These are phyloP conservation scores for Argynnis bischoffii DNA, from an alignment of 2,888 invertebrate genomes.

Conservation along the genomic window DNA sequence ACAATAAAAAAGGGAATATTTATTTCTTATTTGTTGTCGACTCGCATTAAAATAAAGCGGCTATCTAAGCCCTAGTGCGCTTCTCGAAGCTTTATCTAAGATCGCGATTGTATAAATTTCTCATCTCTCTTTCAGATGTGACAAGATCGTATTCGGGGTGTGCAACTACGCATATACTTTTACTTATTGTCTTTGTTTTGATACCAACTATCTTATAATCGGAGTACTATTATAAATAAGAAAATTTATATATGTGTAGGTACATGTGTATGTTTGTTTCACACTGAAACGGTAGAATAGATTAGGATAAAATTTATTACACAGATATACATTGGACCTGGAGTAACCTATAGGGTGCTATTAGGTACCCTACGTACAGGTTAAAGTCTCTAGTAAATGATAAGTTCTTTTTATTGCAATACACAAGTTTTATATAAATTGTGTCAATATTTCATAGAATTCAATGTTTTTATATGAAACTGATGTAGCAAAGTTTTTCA, in stretches of 20 bases:
- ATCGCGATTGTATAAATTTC: conserved; percentile 79
- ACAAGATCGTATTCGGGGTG: conserved; percentile 47
- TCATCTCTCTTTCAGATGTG: conserved; percentile 56
- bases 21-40: conserved; percentile 81
- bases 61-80: conserved; percentile 77
- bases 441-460: too few relatives aligned
- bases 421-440: too few relatives aligned
- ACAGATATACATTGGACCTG: too few relatives aligned
- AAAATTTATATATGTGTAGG: too few relatives aligned
- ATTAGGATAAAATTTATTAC: too few relatives aligned
- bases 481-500: conserved; percentile 3
- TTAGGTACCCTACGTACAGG: too few relatives aligned
- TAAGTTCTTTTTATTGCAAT: too few relatives aligned
- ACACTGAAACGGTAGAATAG: too few relatives aligned
- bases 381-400: too few relatives aligned
- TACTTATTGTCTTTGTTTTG: conserved; percentile 45
- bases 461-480: conserved; percentile 1
- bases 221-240: background rate
- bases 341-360: too few relatives aligned
- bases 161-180: conserved; percentile 69
- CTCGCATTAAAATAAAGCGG: conserved; percentile 79
- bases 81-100: conserved; percentile 73
- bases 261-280: too few relatives aligned
- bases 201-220: background rate
- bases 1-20: conserved; percentile 78